These are phyloP conservation scores for Riparia riparia DNA, from an alignment of 2,113 vertebrate genomes.

Conservation along the genomic window DNA sequence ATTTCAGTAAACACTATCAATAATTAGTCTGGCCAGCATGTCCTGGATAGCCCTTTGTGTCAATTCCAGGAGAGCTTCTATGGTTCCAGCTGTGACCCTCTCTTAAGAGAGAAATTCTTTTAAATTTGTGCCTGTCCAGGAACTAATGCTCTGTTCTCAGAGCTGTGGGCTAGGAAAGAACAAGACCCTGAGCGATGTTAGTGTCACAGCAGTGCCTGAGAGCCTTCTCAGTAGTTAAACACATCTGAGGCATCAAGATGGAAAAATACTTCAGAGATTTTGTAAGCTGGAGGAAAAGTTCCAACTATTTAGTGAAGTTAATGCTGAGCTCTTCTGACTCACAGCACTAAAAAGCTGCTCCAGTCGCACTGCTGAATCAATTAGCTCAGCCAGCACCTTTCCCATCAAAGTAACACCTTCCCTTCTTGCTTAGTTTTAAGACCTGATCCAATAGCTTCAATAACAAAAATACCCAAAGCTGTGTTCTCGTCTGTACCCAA, in stretches of 20 bases:
- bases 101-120: not conserved
- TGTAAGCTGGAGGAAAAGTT: slow-evolving; percentile 48
- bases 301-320: slow-evolving; percentile 41
- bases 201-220: not conserved
- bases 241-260: slow-evolving; percentile 9
- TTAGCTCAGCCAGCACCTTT: slow-evolving; percentile 52
- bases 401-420: slow-evolving; percentile 24
- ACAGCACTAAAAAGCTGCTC: slow-evolving; percentile 31
- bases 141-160: not conserved
- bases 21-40: not conserved
- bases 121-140: not conserved
- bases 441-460: not conserved
- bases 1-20: not conserved
- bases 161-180: not conserved
- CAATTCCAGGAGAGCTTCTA: not conserved
- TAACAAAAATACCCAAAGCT: not conserved
- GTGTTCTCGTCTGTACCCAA: not conserved
- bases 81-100: not conserved
- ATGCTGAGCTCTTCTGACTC: slow-evolving; percentile 59
- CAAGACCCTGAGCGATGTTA: not conserved
- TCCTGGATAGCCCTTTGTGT: not conserved
- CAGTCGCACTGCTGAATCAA: slow-evolving; percentile 47
- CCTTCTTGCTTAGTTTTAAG: slow-evolving; percentile 23
- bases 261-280: slow-evolving; percentile 59
- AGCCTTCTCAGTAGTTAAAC: not conserved